Percentiles rank a stretch among this genome's conserved stretches.
phyloP scores from a whole-genome alignment of 1,140 invertebrate genomes.

The Parapsyche elsis region DNA sequence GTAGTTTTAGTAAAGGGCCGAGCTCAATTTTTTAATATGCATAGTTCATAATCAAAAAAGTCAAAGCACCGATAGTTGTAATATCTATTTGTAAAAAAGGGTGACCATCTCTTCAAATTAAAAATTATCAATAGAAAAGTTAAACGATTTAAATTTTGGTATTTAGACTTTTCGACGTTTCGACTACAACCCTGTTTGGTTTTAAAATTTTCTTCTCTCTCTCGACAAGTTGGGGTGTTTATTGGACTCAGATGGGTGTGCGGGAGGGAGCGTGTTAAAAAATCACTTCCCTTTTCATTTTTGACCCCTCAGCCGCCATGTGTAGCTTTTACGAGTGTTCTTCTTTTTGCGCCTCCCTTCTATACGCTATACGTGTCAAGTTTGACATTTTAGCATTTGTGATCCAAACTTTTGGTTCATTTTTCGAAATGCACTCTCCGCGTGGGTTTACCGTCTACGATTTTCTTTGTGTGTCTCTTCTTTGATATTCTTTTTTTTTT shows the following conservation, averaged over 20 bases:
- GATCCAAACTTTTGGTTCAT: neutral
- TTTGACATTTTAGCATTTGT: slow-evolving; percentile 24
- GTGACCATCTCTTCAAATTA: too few species aligned
- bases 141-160: too few species aligned
- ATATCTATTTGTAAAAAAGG: too few species aligned
- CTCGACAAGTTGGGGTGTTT: slow-evolving; percentile 55
- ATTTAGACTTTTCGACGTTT: neutral
- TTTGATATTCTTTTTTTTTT: too few species aligned
- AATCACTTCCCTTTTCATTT: slow-evolving; percentile 56
- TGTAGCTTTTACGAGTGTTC: neutral
- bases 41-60: too few species aligned
- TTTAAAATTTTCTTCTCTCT: slow-evolving; percentile 45
- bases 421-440: neutral
- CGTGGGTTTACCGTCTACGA: neutral
- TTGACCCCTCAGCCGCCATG: slow-evolving; percentile 42
- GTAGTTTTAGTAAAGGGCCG: too few species aligned
- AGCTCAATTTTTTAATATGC: too few species aligned
- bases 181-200: slow-evolving; percentile 27
- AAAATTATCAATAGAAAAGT: too few species aligned
- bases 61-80: too few species aligned
- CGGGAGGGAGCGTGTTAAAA: slow-evolving; percentile 52
- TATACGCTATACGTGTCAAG: neutral
- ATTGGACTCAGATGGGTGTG: slow-evolving; percentile 46
- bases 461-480: too few species aligned
- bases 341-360: neutral